Conservation (phyloP, 2,113 vertebrate genomes). For the human (Homo sapiens) region GRCh38 chr17:28294501-28295000, state of each 20-base stretch:
- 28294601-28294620: background rate
- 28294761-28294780: background rate
- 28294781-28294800: background rate
- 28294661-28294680: background rate
- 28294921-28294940: background rate
- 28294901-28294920: slow-evolving; percentile 1
- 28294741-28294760: background rate
- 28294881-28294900: background rate
- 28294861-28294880: background rate
- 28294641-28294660: background rate
- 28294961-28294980: too few species aligned
- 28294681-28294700: background rate
- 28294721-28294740: background rate
- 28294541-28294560: background rate
- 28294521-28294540: background rate
- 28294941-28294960: too few species aligned
- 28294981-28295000: too few species aligned
- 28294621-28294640: background rate
- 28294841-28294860: background rate
- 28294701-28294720: background rate
- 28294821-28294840: background rate
- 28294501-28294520: background rate
- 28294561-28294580: background rate
- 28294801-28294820: background rate
- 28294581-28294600: background rate